Evolutionary conservation across 2,888 invertebrate genomes (phyloP).

Genomic region (Drosophila nr. perissopoda): DNA sequence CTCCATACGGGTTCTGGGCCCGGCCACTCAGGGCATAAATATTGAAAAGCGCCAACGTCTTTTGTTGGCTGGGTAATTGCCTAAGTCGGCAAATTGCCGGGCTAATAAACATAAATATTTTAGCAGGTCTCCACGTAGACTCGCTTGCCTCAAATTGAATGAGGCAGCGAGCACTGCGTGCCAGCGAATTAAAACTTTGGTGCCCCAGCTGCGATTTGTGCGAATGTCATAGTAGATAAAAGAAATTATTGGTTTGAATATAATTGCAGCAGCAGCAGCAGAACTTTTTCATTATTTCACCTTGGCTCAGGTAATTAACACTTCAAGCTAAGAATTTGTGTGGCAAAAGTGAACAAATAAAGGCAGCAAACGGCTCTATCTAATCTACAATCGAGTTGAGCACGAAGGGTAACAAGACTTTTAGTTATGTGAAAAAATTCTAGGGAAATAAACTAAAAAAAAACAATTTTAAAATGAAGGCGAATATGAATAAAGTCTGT

Average conservation of each 20-base stretch:
- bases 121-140: slow-evolving; percentile 10
- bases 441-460: neutral
- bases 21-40: slow-evolving; percentile 60
- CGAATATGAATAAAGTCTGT: neutral
- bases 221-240: slow-evolving; percentile 32
- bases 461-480: neutral
- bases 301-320: slow-evolving; percentile 1
- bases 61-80: slow-evolving; percentile 72
- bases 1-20: neutral
- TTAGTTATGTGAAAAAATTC: neutral
- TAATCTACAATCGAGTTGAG: neutral
- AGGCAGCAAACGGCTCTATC: too few relatives aligned
- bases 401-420: neutral
- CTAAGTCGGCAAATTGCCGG: slow-evolving; percentile 75
- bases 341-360: neutral
- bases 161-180: neutral
- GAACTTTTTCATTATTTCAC: neutral
- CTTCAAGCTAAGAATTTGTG: neutral
- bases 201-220: slow-evolving; percentile 24
- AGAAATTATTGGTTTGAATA: slow-evolving; percentile 23
- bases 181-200: slow-evolving; percentile 42
- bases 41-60: slow-evolving; percentile 77
- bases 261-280: slow-evolving; percentile 3
- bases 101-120: slow-evolving; percentile 77
- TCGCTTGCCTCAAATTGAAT: slow-evolving; percentile 7